Evolutionary conservation across 2,888 invertebrate genomes (phyloP).

Genomic region (Scotopteryx bipunctaria): DNA sequence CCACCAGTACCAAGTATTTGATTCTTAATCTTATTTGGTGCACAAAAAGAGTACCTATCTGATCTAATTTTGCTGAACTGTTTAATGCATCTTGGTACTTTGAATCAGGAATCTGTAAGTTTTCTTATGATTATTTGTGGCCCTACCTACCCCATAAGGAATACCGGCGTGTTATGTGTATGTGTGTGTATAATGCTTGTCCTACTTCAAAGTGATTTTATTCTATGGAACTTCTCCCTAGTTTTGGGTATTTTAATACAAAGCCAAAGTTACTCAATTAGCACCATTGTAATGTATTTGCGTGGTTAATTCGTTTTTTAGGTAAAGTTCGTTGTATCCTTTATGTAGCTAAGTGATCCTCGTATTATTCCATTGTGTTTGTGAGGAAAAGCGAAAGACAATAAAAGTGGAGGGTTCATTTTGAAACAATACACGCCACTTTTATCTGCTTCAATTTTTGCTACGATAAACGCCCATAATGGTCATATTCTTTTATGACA

Average conservation of each 20-base stretch:
- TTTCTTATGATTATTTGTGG: too few species aligned
- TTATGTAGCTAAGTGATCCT: background rate
- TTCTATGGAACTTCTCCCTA: background rate
- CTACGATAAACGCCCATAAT: background rate
- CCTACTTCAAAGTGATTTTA: background rate
- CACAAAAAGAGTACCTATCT: too few species aligned
- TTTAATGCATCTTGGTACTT: too few species aligned
- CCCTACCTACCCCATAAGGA: too few species aligned
- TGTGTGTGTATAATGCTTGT: too few species aligned
- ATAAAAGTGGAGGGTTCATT: background rate
- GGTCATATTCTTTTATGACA: too few species aligned
- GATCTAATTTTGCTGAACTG: too few species aligned
- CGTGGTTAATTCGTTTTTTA: conserved; percentile 19
- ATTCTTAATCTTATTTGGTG: too few species aligned
- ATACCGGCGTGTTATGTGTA: too few species aligned
- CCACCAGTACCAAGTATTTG: too few species aligned
- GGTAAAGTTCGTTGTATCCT: background rate
- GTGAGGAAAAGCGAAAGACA: background rate
- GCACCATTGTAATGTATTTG: conserved; percentile 27
- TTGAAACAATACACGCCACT: background rate
- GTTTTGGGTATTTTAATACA: conserved; percentile 13
- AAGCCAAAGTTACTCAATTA: conserved; percentile 35
- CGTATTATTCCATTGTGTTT: background rate
- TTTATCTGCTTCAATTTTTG: background rate
- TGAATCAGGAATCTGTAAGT: too few species aligned